A percentile compares a stretch with the other conserved stretches of the same genome.
Evolutionary conservation across 2,797 vertebrate genomes (phyloP).

Genomic region (Pangasius larnaudii): DNA sequence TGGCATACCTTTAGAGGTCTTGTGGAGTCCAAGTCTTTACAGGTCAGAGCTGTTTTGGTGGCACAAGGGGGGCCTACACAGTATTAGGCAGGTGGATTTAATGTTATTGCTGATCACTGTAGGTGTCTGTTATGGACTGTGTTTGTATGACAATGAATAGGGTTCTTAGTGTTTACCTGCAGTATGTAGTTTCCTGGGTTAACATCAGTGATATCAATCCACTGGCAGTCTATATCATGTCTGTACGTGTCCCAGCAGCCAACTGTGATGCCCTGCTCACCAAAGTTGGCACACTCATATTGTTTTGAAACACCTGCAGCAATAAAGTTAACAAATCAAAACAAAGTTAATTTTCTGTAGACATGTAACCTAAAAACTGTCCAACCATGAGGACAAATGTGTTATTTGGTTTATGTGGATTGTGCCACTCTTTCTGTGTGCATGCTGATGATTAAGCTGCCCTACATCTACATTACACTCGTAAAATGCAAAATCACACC

Average conservation of each 20-base stretch:
- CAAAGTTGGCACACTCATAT: constrained; percentile 98
- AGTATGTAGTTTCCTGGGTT: constrained; percentile 95
- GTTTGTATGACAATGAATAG: background rate
- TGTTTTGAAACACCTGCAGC: constrained; percentile 85
- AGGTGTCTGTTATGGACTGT: background rate
- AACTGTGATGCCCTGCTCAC: constrained; percentile 96
- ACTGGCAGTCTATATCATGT: constrained; percentile 97
- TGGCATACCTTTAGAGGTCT: too few relatives aligned
- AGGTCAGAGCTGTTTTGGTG: too few relatives aligned
- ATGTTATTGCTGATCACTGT: too few relatives aligned
- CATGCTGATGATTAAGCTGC: background rate
- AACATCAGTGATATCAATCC: constrained; percentile 95
- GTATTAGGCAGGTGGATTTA: too few relatives aligned
- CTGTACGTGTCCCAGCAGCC: constrained; percentile 97
- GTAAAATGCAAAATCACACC: constrained; percentile 6
- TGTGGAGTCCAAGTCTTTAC: too few relatives aligned
- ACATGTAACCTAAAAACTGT: background rate
- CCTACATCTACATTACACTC: background rate
- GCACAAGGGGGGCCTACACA: too few relatives aligned
- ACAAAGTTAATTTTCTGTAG: background rate
- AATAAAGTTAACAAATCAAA: background rate
- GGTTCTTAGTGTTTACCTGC: constrained; percentile 76
- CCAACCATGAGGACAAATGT: background rate
- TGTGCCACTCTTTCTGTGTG: background rate
- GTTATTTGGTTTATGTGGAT: constrained; percentile 7